These are phyloP conservation scores for Heterohyrax brucei DNA, from an alignment of 2,797 vertebrate genomes.

Conservation along the genomic window DNA sequence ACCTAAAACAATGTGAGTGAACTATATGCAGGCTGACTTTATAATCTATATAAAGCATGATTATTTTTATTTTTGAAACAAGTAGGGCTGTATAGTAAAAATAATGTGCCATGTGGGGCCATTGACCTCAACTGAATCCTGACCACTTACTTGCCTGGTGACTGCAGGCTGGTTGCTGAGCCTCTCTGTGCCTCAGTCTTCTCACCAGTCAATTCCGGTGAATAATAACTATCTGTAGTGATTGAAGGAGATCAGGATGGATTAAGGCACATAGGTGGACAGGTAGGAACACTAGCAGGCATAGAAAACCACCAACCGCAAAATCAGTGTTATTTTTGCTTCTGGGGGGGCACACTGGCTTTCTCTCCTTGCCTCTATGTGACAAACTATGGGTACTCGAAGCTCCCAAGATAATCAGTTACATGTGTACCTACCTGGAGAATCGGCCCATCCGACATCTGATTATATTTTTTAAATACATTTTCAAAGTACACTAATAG, in stretches of 20 bases:
- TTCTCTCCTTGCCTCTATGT: neutral
- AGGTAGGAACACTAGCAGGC: neutral
- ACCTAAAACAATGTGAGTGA: neutral
- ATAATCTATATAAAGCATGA: neutral
- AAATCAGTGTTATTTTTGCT: neutral
- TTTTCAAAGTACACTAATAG: slow-evolving; percentile 1
- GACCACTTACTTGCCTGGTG: neutral
- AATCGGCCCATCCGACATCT: neutral
- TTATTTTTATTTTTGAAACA: neutral
- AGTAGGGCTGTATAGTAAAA: neutral
- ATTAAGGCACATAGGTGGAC: neutral
- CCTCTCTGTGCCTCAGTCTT: neutral
- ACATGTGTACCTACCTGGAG: neutral
- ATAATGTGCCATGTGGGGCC: neutral
- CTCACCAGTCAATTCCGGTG: neutral
- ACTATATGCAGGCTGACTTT: neutral
- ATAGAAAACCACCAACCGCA: neutral
- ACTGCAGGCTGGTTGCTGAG: neutral
- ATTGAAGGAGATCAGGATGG: neutral
- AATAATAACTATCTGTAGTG: neutral
- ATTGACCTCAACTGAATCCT: neutral
- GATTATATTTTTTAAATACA: neutral
- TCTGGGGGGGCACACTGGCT: neutral
- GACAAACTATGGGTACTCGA: neutral
- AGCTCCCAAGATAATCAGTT: neutral